phyloP scores from a whole-genome alignment of 2,113 vertebrate genomes.

The Leptodactylus fuscus region DNA sequence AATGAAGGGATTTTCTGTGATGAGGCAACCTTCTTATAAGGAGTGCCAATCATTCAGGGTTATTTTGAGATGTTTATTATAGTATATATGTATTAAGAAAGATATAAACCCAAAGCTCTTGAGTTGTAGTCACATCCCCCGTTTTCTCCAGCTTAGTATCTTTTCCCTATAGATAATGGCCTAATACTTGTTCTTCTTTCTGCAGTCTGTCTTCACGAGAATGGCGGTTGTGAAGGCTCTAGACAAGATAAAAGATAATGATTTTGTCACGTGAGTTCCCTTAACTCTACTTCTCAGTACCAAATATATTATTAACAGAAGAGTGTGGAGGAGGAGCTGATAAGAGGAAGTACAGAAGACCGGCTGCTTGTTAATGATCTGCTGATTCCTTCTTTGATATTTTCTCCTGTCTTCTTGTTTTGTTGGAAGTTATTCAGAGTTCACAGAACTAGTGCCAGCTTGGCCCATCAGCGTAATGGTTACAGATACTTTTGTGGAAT shows the following conservation, averaged over 20 bases:
- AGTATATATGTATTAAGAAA: background rate
- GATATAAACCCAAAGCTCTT: no score
- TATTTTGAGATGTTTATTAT: background rate
- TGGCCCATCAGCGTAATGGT: background rate
- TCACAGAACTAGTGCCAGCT: background rate
- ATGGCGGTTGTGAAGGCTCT: conserved; percentile 97
- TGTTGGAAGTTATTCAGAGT: conserved; percentile 35
- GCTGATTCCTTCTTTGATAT: conserved; percentile 11
- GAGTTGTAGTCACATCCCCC: no score
- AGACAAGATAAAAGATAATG: conserved; percentile 88
- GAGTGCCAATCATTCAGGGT: no score
- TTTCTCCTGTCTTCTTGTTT: conserved; percentile 17
- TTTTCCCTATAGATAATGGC: conserved; percentile 59
- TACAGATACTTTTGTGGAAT: background rate
- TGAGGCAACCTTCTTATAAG: no score
- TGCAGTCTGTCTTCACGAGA: conserved; percentile 94
- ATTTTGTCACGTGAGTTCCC: conserved; percentile 82
- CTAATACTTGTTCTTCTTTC: conserved; percentile 66
- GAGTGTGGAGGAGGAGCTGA: background rate
- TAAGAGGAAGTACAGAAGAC: conserved; percentile 1
- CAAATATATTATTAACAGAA: conserved; percentile 37
- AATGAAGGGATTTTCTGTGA: no score
- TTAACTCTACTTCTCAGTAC: conserved; percentile 32
- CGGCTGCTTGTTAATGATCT: conserved; percentile 45
- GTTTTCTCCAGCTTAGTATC: conserved; percentile 48